Conservation (phyloP, 2,797 vertebrate species). For the Leuciscus waleckii region DNA sequence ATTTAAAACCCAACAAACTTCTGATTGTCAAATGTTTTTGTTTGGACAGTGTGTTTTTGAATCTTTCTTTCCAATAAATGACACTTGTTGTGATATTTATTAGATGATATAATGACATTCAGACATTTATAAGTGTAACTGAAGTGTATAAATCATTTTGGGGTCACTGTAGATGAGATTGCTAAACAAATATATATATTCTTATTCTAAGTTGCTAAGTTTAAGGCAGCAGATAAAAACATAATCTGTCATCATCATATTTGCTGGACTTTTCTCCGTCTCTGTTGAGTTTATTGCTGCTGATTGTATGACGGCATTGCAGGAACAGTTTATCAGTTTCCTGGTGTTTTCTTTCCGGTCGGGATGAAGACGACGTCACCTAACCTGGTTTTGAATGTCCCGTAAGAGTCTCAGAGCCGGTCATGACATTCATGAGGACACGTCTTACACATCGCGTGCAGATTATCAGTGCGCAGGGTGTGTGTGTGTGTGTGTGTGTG, state of each 20-base stretch:
- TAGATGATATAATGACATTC: not conserved
- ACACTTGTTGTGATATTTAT: not conserved
- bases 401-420: constrained; percentile 9
- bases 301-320: not conserved
- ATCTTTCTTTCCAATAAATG: not conserved
- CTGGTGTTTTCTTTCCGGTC: not conserved
- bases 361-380: not conserved
- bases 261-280: too few species aligned
- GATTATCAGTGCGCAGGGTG: constrained; percentile 58
- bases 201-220: not conserved
- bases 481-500: constrained; percentile 72
- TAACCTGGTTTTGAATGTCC: constrained; percentile 14
- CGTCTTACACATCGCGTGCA: constrained; percentile 44
- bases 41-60: not conserved
- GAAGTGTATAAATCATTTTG: not conserved
- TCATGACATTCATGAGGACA: constrained; percentile 33
- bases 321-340: not conserved
- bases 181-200: not conserved
- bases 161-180: not conserved
- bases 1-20: not conserved
- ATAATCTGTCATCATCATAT: too few species aligned
- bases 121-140: not conserved
- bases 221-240: too few species aligned
- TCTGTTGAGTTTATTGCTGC: too few species aligned
- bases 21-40: not conserved